Evolutionary conservation across 1,140 invertebrate species (phyloP), one percentile per base, ranked within the genome.

Genomic region (Andricus grossulariae): DNA sequence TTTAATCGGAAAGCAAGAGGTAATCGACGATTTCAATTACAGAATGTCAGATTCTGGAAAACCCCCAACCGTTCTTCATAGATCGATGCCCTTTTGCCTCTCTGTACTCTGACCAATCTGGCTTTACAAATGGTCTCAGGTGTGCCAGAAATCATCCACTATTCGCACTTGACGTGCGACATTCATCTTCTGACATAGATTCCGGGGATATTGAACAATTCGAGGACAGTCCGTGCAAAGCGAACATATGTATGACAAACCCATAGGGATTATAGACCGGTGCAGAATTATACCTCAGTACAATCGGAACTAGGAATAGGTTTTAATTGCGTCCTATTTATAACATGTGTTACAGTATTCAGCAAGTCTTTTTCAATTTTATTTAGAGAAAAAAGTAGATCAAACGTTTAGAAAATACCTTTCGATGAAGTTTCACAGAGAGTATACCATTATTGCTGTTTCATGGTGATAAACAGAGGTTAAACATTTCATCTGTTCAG

Each of bases 161-260:
- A 85, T 83, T 84, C 75, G 85, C 83, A 84, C 84, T 84, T 78
- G 82, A 82, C 83, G 80, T 75, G 83, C 83, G 85, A 86, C 88
- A 89, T 89, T 87, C 86, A 87, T 89, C 87, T 88, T 88, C 85
- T 81, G 81, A 82, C 81, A 72, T 71, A 76, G 75, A 72, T 81
- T 83, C 77, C 73, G 72, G 82, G 78, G 83, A 86, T 88, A 89
- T 89, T 87, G 88, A 88, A 84, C 88, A 83, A 83, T 89, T 89
- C 84, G 87, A 87, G 87, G 87, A 88, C 88, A 88, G 87, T 89
- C 88, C 88, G 85, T 84, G 85, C 83, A 84, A 85, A 84, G 80
- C 84, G 85, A 88, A 89, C 89, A 90, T 88, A 84, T 89, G 89
- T 90, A 88, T 88, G 87, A 88, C 89, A 90, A 90, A 90, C 90